Base-by-base conservation (phyloP, 1,140 invertebrate genomes). In the Ephestia elutella region DNA sequence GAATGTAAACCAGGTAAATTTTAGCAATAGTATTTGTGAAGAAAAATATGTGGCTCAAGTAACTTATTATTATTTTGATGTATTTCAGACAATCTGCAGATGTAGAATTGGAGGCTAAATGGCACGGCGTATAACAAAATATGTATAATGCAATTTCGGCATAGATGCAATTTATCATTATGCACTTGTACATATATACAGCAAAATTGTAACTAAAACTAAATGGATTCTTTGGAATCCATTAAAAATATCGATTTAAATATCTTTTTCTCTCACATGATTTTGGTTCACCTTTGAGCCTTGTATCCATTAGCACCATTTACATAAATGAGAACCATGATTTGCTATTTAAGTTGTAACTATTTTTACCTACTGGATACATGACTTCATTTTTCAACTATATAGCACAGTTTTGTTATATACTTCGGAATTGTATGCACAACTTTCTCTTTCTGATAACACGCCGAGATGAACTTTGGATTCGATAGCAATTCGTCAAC, bases 1-100 rank as follows among this genome's bases (percentile, higher is more conserved):
- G 92, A 94, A 82, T 97, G 96, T 81, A 91, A 90, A 72, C 91
- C 90, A 91, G 93, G 95, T 96, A 92, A 87, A 44, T 15, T 44
- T 15, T 15, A 10, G 13, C n/a, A 15, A 4, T 3, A 17, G 2
- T 44, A 15, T 44, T 44, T 78, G 56, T 53, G 51, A 8, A 15
- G n/a, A 44, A 15, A 44, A 44, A 15, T n/a, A 2, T 15, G 0
- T 44, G 3, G 15, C 13, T 15, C 38, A 15, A 44, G 10, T 44
- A 17, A 44, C 38, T 15, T 8, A 44, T 15, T 10, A 3, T 44
- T 8, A 15, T 44, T 44, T 15, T 15, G 2, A 44, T 44, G 10
- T 44, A 44, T 44, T 44, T 44, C 38, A 44, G 32, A 35, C 8
- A 5, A 35, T 35, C 32, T 35, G 32, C 32, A 35, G 38, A n/a